Percentiles rank a stretch among this genome's conserved stretches.
Evolutionary conservation across 2,888 invertebrate species (phyloP).

Genomic region (Microchrysa polita): DNA sequence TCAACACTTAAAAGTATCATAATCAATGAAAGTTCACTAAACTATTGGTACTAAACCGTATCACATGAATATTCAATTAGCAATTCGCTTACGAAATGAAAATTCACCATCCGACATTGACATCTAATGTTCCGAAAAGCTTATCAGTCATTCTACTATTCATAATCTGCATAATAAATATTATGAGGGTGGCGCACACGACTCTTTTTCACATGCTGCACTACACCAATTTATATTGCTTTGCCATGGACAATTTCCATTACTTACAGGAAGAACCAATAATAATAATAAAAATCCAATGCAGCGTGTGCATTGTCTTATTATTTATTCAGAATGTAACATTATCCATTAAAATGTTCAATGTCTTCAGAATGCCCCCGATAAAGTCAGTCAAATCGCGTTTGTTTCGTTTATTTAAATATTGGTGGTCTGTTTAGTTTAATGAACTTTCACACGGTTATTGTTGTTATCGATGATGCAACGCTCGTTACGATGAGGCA

Average conservation of each 20-base stretch:
- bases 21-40: not conserved
- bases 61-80: constrained; percentile 1
- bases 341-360: not conserved
- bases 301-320: not conserved
- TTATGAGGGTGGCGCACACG: not conserved
- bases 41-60: not conserved
- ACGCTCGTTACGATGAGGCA: not conserved
- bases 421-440: not conserved
- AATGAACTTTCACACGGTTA: constrained; percentile 1
- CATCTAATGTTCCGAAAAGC: not conserved
- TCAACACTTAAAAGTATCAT: no score
- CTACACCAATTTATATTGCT: not conserved
- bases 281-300: not conserved
- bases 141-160: not conserved
- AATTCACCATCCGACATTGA: not conserved
- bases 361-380: not conserved
- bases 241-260: not conserved
- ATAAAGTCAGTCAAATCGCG: not conserved
- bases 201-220: not conserved
- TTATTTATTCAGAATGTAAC: not conserved
- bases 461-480: not conserved
- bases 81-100: not conserved
- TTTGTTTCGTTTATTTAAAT: not conserved
- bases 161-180: not conserved
- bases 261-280: not conserved